A percentile compares a stretch with the other conserved stretches of the same genome.
Conservation (phyloP, 2,888 invertebrate species). For the Napeogenes sylphis region DNA sequence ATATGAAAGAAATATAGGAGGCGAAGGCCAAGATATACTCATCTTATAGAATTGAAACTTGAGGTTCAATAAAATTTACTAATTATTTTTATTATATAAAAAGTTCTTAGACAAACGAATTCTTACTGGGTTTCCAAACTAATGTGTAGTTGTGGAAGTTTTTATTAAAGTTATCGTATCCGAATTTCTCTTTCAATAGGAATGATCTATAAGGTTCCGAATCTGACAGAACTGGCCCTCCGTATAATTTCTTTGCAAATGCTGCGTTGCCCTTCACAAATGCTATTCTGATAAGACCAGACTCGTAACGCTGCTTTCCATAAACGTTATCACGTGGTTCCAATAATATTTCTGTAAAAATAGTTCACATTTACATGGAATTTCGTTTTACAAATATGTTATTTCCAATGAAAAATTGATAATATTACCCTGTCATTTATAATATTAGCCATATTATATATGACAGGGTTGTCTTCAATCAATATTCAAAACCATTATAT, state of each 20-base stretch:
- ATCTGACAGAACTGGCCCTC: constrained; percentile 59
- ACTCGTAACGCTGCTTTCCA: constrained; percentile 78
- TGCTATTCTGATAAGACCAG: constrained; percentile 86
- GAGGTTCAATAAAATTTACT: background rate
- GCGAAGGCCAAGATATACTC: too few species aligned
- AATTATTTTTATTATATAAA: background rate
- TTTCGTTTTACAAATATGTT: background rate
- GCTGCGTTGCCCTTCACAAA: constrained; percentile 81
- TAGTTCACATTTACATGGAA: background rate
- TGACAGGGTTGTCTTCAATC: too few species aligned
- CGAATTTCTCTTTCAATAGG: constrained; percentile 57
- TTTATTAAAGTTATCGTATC: constrained; percentile 73
- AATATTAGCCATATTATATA: too few species aligned
- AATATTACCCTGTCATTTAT: too few species aligned
- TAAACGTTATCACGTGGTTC: constrained; percentile 82
- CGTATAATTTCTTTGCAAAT: constrained; percentile 56
- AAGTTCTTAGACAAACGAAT: background rate
- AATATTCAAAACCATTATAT: too few species aligned
- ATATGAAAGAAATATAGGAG: too few species aligned
- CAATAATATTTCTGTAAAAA: constrained; percentile 78
- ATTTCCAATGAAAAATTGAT: too few species aligned
- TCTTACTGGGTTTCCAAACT: constrained; percentile 80
- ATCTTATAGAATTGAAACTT: too few species aligned
- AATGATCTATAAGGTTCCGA: constrained; percentile 63
- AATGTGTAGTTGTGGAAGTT: constrained; percentile 83